Evolutionary conservation across 2,797 vertebrate species (phyloP).

Genomic region (Pseudomugil gertrudae): DNA sequence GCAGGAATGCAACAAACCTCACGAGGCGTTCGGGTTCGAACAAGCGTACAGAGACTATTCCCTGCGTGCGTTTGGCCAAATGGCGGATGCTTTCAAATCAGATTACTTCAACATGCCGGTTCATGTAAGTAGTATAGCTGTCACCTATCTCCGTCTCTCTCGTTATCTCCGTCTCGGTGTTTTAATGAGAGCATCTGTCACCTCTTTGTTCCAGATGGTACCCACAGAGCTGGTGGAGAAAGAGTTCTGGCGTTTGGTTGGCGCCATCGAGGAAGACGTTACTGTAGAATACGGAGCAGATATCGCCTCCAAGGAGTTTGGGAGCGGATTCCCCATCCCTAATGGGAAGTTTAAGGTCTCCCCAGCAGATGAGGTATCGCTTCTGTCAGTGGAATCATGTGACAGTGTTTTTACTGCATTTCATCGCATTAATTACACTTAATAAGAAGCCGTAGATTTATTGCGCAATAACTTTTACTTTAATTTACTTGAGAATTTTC

Average conservation of each 20-base stretch:
- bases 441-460: neutral
- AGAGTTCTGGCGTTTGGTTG: slow-evolving; percentile 96
- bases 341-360: slow-evolving; percentile 90
- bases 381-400: neutral
- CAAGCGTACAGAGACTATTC: slow-evolving; percentile 95
- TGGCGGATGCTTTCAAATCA: slow-evolving; percentile 98
- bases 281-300: slow-evolving; percentile 98
- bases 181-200: neutral
- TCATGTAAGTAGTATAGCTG: slow-evolving; percentile 85
- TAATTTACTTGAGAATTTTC: neutral
- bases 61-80: slow-evolving; percentile 94
- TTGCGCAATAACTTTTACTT: neutral
- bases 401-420: neutral
- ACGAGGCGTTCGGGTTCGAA: slow-evolving; percentile 97
- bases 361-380: slow-evolving; percentile 90
- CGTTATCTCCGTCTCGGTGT: neutral
- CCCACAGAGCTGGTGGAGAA: slow-evolving; percentile 98
- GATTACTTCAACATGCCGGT: slow-evolving; percentile 99
- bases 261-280: slow-evolving; percentile 96
- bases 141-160: neutral
- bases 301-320: slow-evolving; percentile 97
- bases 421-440: neutral
- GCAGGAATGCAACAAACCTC: slow-evolving; percentile 94
- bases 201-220: slow-evolving; percentile 87
- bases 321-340: slow-evolving; percentile 94